Conservation (phyloP, 2,888 invertebrate species). For the Brenthis daphne region DNA sequence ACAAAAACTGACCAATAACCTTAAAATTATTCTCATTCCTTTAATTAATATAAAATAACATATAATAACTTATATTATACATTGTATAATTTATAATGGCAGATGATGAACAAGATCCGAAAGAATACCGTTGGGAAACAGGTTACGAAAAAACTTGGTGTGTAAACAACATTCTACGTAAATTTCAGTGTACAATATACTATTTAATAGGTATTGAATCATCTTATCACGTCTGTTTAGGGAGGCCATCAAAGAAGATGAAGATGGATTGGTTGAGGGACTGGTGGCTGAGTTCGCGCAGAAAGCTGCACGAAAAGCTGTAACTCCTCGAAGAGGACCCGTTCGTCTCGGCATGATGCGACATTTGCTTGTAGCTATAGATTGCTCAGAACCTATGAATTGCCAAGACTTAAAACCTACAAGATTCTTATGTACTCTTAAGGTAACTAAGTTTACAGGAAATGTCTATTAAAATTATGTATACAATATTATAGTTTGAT, state of each 20-base stretch:
- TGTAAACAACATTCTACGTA: slow-evolving; percentile 38
- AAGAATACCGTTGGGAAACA: slow-evolving; percentile 97
- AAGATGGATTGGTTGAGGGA: slow-evolving; percentile 94
- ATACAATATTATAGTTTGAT: no score
- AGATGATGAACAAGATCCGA: slow-evolving; percentile 92
- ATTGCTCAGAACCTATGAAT: slow-evolving; percentile 96
- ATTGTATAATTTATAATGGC: slow-evolving; percentile 77
- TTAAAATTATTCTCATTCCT: no score
- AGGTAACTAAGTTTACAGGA: slow-evolving; percentile 78
- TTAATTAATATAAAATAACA: no score
- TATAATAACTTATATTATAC: not conserved
- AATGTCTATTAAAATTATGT: no score
- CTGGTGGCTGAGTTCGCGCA: slow-evolving; percentile 96
- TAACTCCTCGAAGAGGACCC: slow-evolving; percentile 87
- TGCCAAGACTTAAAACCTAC: slow-evolving; percentile 98
- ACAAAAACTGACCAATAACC: no score
- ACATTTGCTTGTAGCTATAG: slow-evolving; percentile 94
- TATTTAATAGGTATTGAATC: not conserved
- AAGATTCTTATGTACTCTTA: slow-evolving; percentile 91
- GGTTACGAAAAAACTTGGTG: slow-evolving; percentile 97
- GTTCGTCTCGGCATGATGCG: slow-evolving; percentile 99
- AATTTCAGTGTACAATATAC: not conserved
- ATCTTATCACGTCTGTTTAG: slow-evolving; percentile 63
- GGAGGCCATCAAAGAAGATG: slow-evolving; percentile 98
- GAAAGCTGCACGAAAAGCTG: slow-evolving; percentile 91